Percentiles rank a stretch among this genome's conserved stretches.
Conservation (phyloP, 2,888 invertebrate species). For the Dynastes grantii region DNA sequence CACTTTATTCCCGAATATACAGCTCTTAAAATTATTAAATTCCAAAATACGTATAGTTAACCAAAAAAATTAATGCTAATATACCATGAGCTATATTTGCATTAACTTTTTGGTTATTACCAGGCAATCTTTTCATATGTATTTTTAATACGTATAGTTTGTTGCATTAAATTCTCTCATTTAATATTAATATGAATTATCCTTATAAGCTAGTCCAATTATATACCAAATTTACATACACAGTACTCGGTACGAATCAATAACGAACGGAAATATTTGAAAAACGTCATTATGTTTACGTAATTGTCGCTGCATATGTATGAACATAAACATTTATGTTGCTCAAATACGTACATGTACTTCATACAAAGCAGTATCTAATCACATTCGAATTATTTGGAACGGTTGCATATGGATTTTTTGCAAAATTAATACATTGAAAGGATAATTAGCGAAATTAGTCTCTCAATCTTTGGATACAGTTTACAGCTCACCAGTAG, state of each 20-base stretch:
- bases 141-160: no score
- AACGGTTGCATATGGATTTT: slow-evolving; percentile 5
- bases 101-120: no score
- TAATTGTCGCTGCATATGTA: slow-evolving; percentile 16
- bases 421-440: slow-evolving; percentile 13
- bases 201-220: slow-evolving; percentile 11
- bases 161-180: no score
- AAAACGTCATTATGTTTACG: slow-evolving; percentile 30
- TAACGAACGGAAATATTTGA: slow-evolving; percentile 34
- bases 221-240: slow-evolving; percentile 41
- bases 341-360: not conserved
- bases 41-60: no score
- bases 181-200: slow-evolving; percentile 15
- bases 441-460: slow-evolving; percentile 30
- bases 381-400: slow-evolving; percentile 24
- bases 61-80: no score
- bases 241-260: slow-evolving; percentile 21
- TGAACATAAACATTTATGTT: not conserved
- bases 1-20: no score
- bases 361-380: slow-evolving; percentile 1
- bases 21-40: no score
- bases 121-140: no score
- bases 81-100: no score
- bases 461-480: not conserved
- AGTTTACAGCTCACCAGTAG: not conserved